Conservation (phyloP, 2,113 vertebrate genomes). For the Corythornis cristatus region DNA sequence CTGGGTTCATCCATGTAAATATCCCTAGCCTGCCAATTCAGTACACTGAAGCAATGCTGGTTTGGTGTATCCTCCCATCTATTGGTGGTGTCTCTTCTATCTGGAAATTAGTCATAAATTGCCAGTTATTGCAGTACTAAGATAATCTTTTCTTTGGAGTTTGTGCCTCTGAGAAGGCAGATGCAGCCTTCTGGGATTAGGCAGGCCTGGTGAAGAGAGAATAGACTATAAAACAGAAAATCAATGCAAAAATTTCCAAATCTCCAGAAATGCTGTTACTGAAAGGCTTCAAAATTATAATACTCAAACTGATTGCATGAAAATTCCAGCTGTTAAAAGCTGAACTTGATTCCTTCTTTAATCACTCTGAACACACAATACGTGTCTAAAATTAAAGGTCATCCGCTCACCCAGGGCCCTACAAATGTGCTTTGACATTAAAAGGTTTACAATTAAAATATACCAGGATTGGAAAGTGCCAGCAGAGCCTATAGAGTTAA, state of each 20-base stretch:
- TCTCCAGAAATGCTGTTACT: not conserved
- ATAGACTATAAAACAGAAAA: not conserved
- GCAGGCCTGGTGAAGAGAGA: not conserved
- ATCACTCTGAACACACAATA: slow-evolving; percentile 27
- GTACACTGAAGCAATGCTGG: too few species aligned
- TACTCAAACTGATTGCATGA: slow-evolving; percentile 20
- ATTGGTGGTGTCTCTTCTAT: not conserved
- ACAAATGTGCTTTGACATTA: not conserved
- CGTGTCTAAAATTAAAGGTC: slow-evolving; percentile 39
- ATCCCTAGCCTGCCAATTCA: not conserved
- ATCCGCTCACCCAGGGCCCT: not conserved
- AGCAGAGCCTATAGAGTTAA: not conserved
- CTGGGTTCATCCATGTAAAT: not conserved
- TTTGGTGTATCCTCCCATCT: not conserved
- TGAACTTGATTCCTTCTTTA: slow-evolving; percentile 33
- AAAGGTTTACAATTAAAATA: not conserved
- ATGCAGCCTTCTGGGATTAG: not conserved
- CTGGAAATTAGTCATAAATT: not conserved
- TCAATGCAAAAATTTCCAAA: not conserved
- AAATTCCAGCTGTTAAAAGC: slow-evolving; percentile 47
- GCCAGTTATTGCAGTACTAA: not conserved
- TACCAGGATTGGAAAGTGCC: not conserved
- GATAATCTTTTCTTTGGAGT: not conserved
- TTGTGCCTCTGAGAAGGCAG: not conserved
- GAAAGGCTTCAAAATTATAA: not conserved